Percentiles rank a stretch among this genome's conserved stretches.
phyloP scores from a whole-genome alignment of 1,140 invertebrate genomes.

The Diploscapter pachys region DNA sequence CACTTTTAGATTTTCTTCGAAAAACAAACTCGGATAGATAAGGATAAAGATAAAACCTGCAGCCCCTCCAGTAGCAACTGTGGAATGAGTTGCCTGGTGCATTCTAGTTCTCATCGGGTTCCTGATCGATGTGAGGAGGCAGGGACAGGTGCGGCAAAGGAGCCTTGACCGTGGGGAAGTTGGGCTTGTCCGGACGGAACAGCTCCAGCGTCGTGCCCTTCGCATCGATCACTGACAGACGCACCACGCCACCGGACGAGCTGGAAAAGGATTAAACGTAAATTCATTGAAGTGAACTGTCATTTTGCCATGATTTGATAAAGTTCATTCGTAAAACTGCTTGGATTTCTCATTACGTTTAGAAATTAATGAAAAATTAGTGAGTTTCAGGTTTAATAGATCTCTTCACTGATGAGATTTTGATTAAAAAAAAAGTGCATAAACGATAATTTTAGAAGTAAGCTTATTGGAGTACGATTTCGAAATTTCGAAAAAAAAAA shows the following conservation, averaged over 20 bases:
- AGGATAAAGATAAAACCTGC: conserved; percentile 1
- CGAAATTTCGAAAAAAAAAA: no score
- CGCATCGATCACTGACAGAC: conserved; percentile 82
- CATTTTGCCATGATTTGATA: not conserved
- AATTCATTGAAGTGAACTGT: not conserved
- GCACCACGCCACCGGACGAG: conserved; percentile 86
- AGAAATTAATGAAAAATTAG: no score
- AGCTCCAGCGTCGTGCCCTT: conserved; percentile 65
- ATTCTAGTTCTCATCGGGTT: not conserved
- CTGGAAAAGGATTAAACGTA: conserved; percentile 12
- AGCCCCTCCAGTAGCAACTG: no score
- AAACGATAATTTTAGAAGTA: no score
- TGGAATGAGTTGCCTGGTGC: no score
- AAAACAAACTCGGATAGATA: conserved; percentile 13
- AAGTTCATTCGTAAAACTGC: no score
- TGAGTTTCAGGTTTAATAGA: no score
- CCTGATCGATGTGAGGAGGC: conserved; percentile 36
- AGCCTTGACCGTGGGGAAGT: conserved; percentile 34
- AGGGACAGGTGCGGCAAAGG: conserved; percentile 33
- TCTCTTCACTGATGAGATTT: no score
- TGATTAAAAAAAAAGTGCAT: no score
- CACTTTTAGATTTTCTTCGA: no score
- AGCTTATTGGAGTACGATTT: no score
- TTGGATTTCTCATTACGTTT: no score
- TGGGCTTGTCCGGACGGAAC: conserved; percentile 39